These are phyloP conservation scores for Deilephila elpenor DNA, from an alignment of 2,888 invertebrate genomes.

Conservation along the genomic window DNA sequence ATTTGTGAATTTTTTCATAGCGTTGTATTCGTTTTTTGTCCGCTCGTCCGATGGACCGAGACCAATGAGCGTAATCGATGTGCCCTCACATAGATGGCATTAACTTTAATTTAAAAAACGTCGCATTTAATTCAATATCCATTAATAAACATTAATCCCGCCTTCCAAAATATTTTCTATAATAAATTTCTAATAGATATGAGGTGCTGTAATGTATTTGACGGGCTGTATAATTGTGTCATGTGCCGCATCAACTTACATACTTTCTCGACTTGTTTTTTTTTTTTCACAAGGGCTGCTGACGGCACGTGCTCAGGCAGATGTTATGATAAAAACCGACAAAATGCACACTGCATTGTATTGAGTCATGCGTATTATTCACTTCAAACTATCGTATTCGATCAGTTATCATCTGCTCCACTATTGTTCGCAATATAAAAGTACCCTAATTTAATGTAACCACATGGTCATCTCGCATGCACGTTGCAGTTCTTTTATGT, in stretches of 20 bases:
- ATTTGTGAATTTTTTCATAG: neutral
- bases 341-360: constrained; percentile 58
- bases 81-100: constrained; percentile 60
- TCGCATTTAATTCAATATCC: constrained; percentile 53
- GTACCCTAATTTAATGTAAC: constrained; percentile 22
- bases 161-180: constrained; percentile 59
- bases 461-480: constrained; percentile 24
- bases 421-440: constrained; percentile 10
- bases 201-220: constrained; percentile 64
- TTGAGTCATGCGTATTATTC: constrained; percentile 59
- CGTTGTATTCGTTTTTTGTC: constrained; percentile 39
- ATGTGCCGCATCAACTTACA: constrained; percentile 47
- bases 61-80: constrained; percentile 60
- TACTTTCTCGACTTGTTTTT: constrained; percentile 44
- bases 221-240: constrained; percentile 57
- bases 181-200: constrained; percentile 70
- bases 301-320: constrained; percentile 62
- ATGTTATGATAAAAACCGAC: constrained; percentile 67
- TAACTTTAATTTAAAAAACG: constrained; percentile 56
- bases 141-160: constrained; percentile 55
- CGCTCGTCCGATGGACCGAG: constrained; percentile 47
- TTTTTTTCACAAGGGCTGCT: constrained; percentile 45
- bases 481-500: constrained; percentile 28
- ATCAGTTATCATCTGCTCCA: constrained; percentile 65
- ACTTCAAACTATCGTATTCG: constrained; percentile 56